Evolutionary conservation across 2,888 invertebrate genomes (phyloP).

Genomic region (Napeogenes inachia): DNA sequence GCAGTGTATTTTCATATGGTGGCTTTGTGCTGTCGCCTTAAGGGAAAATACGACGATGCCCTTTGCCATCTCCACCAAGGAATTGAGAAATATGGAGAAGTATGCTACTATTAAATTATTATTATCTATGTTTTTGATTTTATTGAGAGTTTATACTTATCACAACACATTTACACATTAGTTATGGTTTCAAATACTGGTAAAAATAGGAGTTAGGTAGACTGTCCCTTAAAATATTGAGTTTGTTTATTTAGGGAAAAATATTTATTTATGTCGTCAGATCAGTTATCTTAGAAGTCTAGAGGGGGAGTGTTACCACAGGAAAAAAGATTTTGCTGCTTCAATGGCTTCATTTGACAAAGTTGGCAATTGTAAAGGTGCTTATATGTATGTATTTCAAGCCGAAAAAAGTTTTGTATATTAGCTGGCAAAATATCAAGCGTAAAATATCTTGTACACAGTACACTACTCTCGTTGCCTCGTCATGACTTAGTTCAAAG

Average conservation of each 20-base stretch:
- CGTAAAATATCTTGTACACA: slow-evolving; percentile 25
- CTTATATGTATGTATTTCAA: slow-evolving; percentile 43
- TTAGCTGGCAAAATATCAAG: not conserved
- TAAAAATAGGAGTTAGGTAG: too few relatives aligned
- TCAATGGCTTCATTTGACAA: slow-evolving; percentile 48
- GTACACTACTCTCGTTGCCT: slow-evolving; percentile 51
- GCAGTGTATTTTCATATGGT: slow-evolving; percentile 56
- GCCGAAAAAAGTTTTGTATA: not conserved
- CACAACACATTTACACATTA: too few relatives aligned
- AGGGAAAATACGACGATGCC: slow-evolving; percentile 48
- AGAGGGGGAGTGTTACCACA: slow-evolving; percentile 59
- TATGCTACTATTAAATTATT: slow-evolving; percentile 28
- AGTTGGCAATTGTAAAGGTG: slow-evolving; percentile 38
- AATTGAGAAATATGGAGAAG: slow-evolving; percentile 57
- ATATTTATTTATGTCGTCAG: slow-evolving; percentile 34
- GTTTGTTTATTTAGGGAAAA: too few relatives aligned
- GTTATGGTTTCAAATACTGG: too few relatives aligned
- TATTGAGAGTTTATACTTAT: too few relatives aligned
- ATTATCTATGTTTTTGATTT: too few relatives aligned
- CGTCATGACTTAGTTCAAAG: slow-evolving; percentile 40
- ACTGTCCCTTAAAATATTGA: too few relatives aligned
- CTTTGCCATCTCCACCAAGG: slow-evolving; percentile 52
- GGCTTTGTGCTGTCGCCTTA: slow-evolving; percentile 55
- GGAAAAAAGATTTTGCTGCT: slow-evolving; percentile 38
- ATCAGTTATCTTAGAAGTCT: slow-evolving; percentile 51